A percentile compares a stretch with the other conserved stretches of the same genome.
These are phyloP conservation scores for Dicyrtomina minuta DNA, from an alignment of 2,888 invertebrate genomes.

Conservation along the genomic window DNA sequence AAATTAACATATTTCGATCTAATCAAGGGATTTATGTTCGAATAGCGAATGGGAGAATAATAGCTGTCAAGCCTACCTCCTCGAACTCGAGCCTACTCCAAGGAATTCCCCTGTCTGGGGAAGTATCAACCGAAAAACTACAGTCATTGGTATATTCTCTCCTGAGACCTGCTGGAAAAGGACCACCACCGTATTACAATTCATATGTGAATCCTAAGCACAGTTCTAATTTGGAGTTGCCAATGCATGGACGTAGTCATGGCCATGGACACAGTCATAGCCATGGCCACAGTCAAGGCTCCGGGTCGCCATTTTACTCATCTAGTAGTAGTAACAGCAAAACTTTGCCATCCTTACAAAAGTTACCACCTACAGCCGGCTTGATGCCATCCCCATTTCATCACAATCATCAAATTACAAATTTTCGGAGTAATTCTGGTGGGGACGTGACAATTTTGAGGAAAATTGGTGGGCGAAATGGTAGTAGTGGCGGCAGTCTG, in stretches of 20 bases:
- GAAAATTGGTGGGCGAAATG: background rate
- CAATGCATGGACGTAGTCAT: no score
- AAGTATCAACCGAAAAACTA: conserved; percentile 45
- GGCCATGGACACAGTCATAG: no score
- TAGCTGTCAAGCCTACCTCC: conserved; percentile 67
- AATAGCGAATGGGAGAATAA: conserved; percentile 89
- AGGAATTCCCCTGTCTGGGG: conserved; percentile 38
- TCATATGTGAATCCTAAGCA: conserved; percentile 14
- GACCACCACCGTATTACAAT: conserved; percentile 7
- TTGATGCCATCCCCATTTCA: conserved; percentile 25
- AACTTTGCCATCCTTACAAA: conserved; percentile 17
- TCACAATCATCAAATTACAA: conserved; percentile 48
- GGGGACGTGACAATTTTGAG: conserved; percentile 46
- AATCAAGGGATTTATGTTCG: conserved; percentile 96
- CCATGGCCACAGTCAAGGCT: no score
- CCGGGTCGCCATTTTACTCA: no score
- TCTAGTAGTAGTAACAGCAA: no score
- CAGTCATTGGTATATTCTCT: conserved; percentile 44
- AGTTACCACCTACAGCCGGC: conserved; percentile 27
- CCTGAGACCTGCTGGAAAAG: conserved; percentile 35
- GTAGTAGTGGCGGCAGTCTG: background rate
- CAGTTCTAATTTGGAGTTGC: background rate
- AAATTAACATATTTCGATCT: conserved; percentile 91
- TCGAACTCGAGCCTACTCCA: conserved; percentile 63
- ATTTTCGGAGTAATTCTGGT: conserved; percentile 44